Evolutionary conservation across 2,888 invertebrate genomes (phyloP).

Genomic region (Platypus cylindrus): DNA sequence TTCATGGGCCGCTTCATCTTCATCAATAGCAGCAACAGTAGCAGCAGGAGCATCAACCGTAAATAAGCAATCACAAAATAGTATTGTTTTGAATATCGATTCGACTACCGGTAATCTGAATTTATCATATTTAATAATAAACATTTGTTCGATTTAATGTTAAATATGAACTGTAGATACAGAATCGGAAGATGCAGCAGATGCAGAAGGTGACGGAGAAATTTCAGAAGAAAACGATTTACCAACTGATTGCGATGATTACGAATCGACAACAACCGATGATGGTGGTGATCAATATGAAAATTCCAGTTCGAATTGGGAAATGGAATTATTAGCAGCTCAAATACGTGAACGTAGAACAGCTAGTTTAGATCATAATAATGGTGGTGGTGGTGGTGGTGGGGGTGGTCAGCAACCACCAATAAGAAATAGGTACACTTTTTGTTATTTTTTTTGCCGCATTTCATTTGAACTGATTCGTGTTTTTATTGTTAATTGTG

Average conservation of each 20-base stretch:
- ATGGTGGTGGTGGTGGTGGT: no score
- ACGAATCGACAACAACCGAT: no score
- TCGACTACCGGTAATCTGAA: conserved; percentile 23
- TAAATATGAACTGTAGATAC: conserved; percentile 8
- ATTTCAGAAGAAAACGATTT: no score
- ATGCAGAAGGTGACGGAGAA: conserved; percentile 30
- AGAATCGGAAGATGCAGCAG: conserved; percentile 17
- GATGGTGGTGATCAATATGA: conserved; percentile 28
- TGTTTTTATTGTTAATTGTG: no score
- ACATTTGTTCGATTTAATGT: neutral
- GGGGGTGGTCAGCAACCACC: no score
- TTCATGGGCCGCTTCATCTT: conserved; percentile 24
- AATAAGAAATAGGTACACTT: conserved; percentile 21
- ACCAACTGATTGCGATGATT: conserved; percentile 25
- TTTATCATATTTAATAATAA: neutral
- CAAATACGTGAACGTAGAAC: conserved; percentile 32
- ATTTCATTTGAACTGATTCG: no score
- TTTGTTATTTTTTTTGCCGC: conserved; percentile 12
- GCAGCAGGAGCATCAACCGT: no score
- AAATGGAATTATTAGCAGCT: conserved; percentile 33
- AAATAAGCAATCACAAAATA: no score
- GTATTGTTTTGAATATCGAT: conserved; percentile 28
- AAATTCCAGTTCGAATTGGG: conserved; percentile 32
- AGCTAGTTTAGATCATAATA: conserved; percentile 31
- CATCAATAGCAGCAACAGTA: no score